These are phyloP conservation scores for Nasonia longicornis DNA, from an alignment of 1,140 invertebrate genomes.

Conservation along the genomic window DNA sequence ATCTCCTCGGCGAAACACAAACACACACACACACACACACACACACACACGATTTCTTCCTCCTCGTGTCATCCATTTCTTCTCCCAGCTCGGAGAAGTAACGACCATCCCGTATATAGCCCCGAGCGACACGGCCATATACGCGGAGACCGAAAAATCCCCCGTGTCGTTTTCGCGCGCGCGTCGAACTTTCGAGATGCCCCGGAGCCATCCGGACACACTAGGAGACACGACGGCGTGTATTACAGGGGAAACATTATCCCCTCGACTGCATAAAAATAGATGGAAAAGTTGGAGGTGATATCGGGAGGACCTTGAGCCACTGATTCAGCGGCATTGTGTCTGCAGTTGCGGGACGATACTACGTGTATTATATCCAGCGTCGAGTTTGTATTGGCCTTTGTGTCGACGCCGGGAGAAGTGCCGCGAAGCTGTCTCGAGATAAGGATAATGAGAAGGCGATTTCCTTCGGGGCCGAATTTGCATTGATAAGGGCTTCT, in stretches of 20 bases:
- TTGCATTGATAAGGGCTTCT: conserved; percentile 9
- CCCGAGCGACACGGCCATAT: background rate
- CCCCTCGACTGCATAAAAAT: conserved; percentile 12
- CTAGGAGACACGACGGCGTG: background rate
- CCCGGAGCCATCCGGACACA: background rate
- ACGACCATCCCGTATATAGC: background rate
- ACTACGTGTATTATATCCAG: background rate
- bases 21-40: too few relatives aligned
- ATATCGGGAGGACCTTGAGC: conserved; percentile 17
- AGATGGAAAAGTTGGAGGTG: background rate
- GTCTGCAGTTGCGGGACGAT: background rate
- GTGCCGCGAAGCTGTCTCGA: background rate
- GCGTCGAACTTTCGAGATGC: background rate
- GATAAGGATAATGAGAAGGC: conserved; percentile 34
- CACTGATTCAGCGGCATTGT: background rate
- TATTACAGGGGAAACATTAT: conserved; percentile 25
- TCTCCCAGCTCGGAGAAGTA: background rate
- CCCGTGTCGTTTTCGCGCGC: background rate
- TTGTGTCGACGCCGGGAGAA: conserved; percentile 8
- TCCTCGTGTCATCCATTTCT: background rate
- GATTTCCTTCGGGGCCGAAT: conserved; percentile 7
- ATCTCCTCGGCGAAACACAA: background rate
- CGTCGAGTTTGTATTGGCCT: background rate
- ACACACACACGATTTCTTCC: background rate
- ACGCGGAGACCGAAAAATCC: background rate